Base-by-base conservation (phyloP, 2,113 vertebrate species). In the Neolamprologus cancellatus region DNA sequence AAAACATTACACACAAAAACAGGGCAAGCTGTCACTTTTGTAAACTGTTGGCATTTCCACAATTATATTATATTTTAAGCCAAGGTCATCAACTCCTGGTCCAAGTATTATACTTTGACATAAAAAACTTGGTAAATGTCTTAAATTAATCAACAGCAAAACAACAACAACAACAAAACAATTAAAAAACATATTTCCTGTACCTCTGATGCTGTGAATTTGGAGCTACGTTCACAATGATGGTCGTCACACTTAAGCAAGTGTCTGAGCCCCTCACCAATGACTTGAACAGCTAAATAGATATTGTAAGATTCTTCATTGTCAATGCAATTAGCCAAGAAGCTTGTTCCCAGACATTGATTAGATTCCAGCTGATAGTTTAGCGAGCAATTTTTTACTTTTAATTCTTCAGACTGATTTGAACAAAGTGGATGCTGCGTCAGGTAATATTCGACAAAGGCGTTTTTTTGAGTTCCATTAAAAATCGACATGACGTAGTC, bases 261-360 rank as follows among this genome's bases (percentile, higher is more conserved):
- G n/a, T 2, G 13, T 25, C 78, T 88, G 64, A 95, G 87, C 64
- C 79, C 88, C 5, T 92, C 83, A 18, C 7, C 93, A 50, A 94
- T 86, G 14, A 92, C 92, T 54, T 91, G 69, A 17, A 95, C 89
- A 3, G 95, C 94, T 57, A 95, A 30, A 59, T 95, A 95, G 36
- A 91, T 28, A n/a, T 79, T 90, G 64, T 92, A 94, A 2, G 64
- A 89, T 8, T 28, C 6, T 74, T 90, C 84, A 5, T 55, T 46
- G 71, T 94, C 88, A 28, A 92, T 87, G 18, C 32, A 17, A 3
- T 7, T 6, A n/a, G 17, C 13, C 83, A 94, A 87, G 11, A 86
- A 88, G 2, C 5, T 28, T 25, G 54, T 12, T 7, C 89, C 13
- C 41, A 78, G n/a, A 59, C 91, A 89, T 4, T 14, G 59, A 7